Conservation (phyloP, 2,797 vertebrate species). For the Dromococcyx pavoninus region DNA sequence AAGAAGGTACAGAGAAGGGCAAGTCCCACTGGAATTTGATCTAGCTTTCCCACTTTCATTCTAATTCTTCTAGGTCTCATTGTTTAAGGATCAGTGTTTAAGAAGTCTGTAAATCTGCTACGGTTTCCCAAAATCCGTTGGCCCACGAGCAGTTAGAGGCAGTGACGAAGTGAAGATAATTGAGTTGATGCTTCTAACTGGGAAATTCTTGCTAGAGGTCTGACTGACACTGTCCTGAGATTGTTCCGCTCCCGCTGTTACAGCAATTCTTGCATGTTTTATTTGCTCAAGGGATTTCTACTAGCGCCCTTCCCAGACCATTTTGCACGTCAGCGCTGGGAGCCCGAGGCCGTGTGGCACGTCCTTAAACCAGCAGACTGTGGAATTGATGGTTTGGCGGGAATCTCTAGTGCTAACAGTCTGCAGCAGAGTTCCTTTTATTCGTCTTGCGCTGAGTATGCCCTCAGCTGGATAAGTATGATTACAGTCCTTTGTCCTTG, state of each 20-base stretch:
- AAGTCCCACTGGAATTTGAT: background rate
- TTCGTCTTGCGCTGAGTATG: background rate
- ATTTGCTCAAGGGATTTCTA: background rate
- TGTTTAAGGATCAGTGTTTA: background rate
- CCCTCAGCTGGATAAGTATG: background rate
- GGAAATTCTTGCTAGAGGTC: background rate
- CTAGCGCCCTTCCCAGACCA: background rate
- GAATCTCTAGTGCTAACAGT: background rate
- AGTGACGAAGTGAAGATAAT: background rate
- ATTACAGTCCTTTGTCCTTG: background rate
- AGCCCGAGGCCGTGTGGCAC: background rate
- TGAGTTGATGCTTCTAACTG: background rate
- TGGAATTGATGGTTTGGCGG: background rate
- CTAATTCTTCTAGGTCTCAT: background rate
- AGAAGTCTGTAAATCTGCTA: background rate
- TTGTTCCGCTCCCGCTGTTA: background rate
- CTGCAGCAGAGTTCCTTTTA: background rate
- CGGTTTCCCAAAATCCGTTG: background rate
- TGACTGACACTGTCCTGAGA: accelerated
- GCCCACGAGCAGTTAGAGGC: background rate
- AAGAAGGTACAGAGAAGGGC: background rate
- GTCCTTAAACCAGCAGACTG: background rate
- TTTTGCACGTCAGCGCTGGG: background rate
- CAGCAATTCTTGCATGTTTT: background rate
- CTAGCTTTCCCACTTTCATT: background rate